These are phyloP conservation scores for Boulengeromyrus knoepffleri DNA, from an alignment of 2,113 vertebrate species.

Conservation along the genomic window DNA sequence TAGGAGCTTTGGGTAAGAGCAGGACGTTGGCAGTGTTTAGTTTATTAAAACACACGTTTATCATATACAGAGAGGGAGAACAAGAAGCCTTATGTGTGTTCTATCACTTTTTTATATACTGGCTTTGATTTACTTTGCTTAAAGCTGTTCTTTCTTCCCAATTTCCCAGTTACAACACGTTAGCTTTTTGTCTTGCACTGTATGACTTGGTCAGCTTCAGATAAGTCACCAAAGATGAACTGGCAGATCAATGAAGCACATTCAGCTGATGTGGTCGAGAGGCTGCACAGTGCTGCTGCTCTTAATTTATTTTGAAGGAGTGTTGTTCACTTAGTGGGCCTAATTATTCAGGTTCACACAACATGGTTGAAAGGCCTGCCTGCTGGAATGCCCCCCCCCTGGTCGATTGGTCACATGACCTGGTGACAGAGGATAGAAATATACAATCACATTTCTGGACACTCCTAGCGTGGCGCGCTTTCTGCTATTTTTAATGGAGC, in stretches of 20 bases:
- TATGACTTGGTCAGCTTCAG: neutral
- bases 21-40: neutral
- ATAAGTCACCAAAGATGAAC: conserved; percentile 23
- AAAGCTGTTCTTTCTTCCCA: neutral
- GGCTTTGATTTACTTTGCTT: neutral
- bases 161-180: neutral
- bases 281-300: neutral
- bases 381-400: conserved; percentile 10
- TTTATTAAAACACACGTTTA: neutral
- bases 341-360: neutral
- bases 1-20: neutral
- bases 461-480: conserved; percentile 19
- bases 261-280: neutral
- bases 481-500: conserved; percentile 37
- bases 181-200: neutral
- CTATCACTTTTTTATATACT: neutral
- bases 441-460: conserved; percentile 32
- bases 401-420: conserved; percentile 34
- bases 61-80: neutral
- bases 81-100: neutral
- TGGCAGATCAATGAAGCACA: conserved; percentile 6
- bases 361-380: neutral
- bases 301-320: neutral
- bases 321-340: neutral
- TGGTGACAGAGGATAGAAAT: conserved; percentile 44